These are phyloP conservation scores for Andrena camellia DNA, from an alignment of 2,888 invertebrate genomes.

Conservation along the genomic window DNA sequence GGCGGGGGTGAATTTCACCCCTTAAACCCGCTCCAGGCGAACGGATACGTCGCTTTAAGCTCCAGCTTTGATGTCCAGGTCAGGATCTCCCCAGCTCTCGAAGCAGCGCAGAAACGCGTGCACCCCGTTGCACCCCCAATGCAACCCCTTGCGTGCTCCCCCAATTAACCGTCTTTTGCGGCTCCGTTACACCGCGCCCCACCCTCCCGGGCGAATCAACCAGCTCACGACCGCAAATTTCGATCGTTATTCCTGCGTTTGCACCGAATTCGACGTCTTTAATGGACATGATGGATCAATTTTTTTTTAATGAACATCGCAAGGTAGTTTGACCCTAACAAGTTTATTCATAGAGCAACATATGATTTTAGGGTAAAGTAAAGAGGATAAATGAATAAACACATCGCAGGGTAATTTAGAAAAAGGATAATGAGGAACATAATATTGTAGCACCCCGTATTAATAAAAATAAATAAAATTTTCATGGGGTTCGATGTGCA, in stretches of 20 bases:
- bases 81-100: conserved; percentile 70
- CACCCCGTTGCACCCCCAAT: conserved; percentile 57
- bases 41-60: conserved; percentile 72
- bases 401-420: too few relatives aligned
- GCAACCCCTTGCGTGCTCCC: conserved; percentile 51
- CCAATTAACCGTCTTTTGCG: conserved; percentile 77
- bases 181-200: conserved; percentile 73
- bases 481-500: too few relatives aligned
- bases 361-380: too few relatives aligned
- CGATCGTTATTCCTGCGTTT: conserved; percentile 62
- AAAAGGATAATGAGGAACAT: too few relatives aligned
- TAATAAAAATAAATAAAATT: too few relatives aligned
- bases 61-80: conserved; percentile 77
- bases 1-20: conserved; percentile 65
- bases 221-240: conserved; percentile 43
- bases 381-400: too few relatives aligned
- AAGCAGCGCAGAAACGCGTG: conserved; percentile 54
- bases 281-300: not conserved
- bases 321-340: not conserved
- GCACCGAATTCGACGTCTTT: conserved; percentile 25
- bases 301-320: not conserved
- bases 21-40: conserved; percentile 67
- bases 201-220: conserved; percentile 49
- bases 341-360: too few relatives aligned
- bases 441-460: too few relatives aligned